A percentile compares a stretch with the other conserved stretches of the same genome.
Evolutionary conservation across 2,888 invertebrate species (phyloP).

Genomic region (Biston betularia): DNA sequence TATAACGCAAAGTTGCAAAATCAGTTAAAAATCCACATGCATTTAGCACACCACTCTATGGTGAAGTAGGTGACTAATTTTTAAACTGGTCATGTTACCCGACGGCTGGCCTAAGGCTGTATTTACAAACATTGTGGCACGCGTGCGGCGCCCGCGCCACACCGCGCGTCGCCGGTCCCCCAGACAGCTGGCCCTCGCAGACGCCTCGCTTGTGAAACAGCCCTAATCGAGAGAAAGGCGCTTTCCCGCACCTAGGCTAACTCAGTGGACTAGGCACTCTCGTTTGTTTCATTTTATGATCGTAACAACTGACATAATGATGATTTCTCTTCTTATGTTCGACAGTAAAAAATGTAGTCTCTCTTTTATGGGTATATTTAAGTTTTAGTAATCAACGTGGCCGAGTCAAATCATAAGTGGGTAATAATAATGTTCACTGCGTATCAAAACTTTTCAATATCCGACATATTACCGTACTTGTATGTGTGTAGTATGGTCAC

Average conservation of each 20-base stretch:
- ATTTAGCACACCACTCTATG: neutral
- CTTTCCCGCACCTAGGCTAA: constrained; percentile 72
- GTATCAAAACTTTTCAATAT: constrained; percentile 2
- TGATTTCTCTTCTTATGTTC: constrained; percentile 27
- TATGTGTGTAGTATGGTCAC: constrained; percentile 15
- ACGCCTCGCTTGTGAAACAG: constrained; percentile 20
- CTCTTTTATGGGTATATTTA: constrained; percentile 8
- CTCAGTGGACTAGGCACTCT: constrained; percentile 57
- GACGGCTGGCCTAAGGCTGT: constrained; percentile 43
- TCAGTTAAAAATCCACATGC: neutral
- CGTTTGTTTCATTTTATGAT: constrained; percentile 53
- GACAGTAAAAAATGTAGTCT: constrained; percentile 14
- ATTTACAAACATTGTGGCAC: constrained; percentile 74
- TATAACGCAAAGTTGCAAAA: too few relatives aligned
- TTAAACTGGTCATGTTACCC: constrained; percentile 23
- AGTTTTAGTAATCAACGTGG: constrained; percentile 1
- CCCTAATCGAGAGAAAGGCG: constrained; percentile 76
- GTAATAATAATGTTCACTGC: constrained; percentile 4
- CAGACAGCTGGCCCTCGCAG: constrained; percentile 20
- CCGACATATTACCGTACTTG: neutral
- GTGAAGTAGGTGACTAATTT: constrained; percentile 17
- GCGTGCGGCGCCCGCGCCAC: constrained; percentile 56
- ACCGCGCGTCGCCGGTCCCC: neutral
- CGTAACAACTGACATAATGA: constrained; percentile 35
- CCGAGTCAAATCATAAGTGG: neutral